Evolutionary conservation across 2,797 vertebrate species (phyloP).

Genomic region (Siniperca scherzeri): DNA sequence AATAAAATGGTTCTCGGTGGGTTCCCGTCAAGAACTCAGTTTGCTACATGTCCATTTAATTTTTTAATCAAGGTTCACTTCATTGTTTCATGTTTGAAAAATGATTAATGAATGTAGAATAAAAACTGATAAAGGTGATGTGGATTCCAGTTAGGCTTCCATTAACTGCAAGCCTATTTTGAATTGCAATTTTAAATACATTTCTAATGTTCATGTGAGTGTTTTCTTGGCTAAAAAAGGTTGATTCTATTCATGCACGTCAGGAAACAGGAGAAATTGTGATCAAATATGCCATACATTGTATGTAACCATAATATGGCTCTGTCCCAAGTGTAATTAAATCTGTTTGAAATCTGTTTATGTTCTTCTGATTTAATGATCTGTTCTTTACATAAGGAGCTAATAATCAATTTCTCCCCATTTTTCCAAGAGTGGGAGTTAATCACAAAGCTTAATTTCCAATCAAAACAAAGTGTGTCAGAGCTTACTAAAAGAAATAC

Average conservation of each 20-base stretch:
- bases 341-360: slow-evolving; percentile 12
- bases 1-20: slow-evolving; percentile 72
- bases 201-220: neutral
- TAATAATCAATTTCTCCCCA: slow-evolving; percentile 9
- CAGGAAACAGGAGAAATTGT: neutral
- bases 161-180: slow-evolving; percentile 5
- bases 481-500: neutral
- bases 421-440: neutral
- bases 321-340: slow-evolving; percentile 19
- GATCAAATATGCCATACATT: neutral
- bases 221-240: neutral
- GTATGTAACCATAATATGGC: neutral
- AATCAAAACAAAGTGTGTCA: neutral
- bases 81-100: slow-evolving; percentile 45
- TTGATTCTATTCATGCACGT: neutral
- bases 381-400: neutral
- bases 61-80: slow-evolving; percentile 57
- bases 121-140: slow-evolving; percentile 25
- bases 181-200: slow-evolving; percentile 14
- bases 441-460: slow-evolving; percentile 21
- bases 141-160: slow-evolving; percentile 11
- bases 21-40: slow-evolving; percentile 9
- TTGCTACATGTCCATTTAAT: slow-evolving; percentile 44
- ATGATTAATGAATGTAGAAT: slow-evolving; percentile 34
- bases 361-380: slow-evolving; percentile 22